Conservation (phyloP, 23 tunicate genomes). For the Oikopleura dioica region DNA sequence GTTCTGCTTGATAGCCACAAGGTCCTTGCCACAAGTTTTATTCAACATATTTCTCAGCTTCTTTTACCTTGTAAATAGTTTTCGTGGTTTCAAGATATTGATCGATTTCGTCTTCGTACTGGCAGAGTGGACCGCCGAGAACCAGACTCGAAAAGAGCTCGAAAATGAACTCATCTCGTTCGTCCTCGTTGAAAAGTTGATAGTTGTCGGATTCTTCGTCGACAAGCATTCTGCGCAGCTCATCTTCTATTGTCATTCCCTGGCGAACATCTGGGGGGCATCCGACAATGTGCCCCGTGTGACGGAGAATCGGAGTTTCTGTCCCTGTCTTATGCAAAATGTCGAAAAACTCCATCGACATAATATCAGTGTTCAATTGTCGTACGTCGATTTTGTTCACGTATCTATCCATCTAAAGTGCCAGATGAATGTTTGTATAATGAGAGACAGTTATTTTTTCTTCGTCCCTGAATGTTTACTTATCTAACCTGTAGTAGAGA, state of each 20-base stretch:
- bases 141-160: slow-evolving; percentile 35
- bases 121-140: slow-evolving; percentile 73
- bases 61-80: slow-evolving; percentile 53
- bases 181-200: slow-evolving; percentile 47
- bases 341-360: slow-evolving; percentile 6
- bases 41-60: no score
- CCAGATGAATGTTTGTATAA: background rate
- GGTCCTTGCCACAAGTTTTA: no score
- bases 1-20: slow-evolving; percentile 14
- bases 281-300: background rate
- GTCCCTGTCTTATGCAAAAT: background rate
- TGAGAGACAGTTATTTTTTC: no score
- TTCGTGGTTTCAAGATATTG: slow-evolving; percentile 64
- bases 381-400: background rate
- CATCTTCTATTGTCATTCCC: background rate
- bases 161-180: slow-evolving; percentile 43
- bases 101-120: slow-evolving; percentile 57
- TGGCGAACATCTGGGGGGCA: background rate
- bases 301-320: background rate
- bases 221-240: slow-evolving; percentile 25
- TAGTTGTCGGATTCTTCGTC: slow-evolving; percentile 71
- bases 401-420: background rate
- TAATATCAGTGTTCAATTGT: background rate
- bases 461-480: no score
- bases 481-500: background rate